A percentile compares a stretch with the other conserved stretches of the same genome.
Evolutionary conservation across 2,113 vertebrate species (phyloP).

Genomic region (Silurus glanis): DNA sequence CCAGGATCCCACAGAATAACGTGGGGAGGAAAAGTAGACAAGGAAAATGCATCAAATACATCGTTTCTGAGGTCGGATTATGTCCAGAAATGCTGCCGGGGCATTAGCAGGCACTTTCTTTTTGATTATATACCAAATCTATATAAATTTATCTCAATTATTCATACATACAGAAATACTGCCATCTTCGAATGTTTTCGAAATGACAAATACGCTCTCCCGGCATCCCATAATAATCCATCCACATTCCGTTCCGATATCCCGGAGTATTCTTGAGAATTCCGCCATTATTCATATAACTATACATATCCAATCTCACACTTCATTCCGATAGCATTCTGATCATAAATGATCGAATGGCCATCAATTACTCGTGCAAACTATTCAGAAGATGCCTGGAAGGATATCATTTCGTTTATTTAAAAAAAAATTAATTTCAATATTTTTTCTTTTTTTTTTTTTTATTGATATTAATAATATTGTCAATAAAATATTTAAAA

Average conservation of each 20-base stretch:
- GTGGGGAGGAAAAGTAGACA: neutral
- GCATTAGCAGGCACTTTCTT: neutral
- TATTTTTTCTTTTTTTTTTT: no score
- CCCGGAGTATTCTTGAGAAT: neutral
- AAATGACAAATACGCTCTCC: neutral
- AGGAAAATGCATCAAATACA: neutral
- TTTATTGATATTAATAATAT: no score
- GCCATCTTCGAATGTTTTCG: neutral
- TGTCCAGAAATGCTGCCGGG: conserved; percentile 36
- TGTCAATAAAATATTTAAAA: no score
- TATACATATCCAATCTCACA: no score
- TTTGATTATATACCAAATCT: neutral
- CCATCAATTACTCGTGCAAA: no score
- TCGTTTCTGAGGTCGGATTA: conserved; percentile 28
- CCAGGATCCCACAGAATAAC: conserved; percentile 78
- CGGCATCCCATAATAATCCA: neutral
- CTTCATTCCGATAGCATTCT: no score
- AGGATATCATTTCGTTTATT: no score
- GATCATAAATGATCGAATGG: no score
- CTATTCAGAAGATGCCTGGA: no score
- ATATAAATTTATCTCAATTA: neutral
- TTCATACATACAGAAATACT: neutral
- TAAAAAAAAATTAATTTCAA: no score
- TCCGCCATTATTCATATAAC: no score
- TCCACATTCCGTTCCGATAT: neutral